Evolutionary conservation across 2,888 invertebrate genomes (phyloP), one percentile per base, ranked within the genome.

Genomic region (Junonia oenone): DNA sequence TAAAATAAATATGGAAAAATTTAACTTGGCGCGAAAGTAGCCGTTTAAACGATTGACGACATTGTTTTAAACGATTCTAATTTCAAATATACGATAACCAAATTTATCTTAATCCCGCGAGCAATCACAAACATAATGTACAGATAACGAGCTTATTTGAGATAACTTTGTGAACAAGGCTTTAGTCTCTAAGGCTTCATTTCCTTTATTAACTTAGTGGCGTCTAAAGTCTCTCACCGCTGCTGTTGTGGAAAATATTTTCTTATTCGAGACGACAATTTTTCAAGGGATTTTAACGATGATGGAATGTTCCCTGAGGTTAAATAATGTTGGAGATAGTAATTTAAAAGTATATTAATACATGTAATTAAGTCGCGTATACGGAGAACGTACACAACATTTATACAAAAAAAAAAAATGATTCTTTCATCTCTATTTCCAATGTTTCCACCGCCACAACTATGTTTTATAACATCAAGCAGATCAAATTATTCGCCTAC

Each of bases 141-240:
- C 51, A 58, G 55, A 55, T 58, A 61, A 58, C 55, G 60, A 55
- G 52, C 58, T 61, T 58, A 58, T 61, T 58, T 52, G 19, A 53
- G 58, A 61, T 58, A 61, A 58, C 58, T 58, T 58, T 58, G 58
- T 58, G 58, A 58, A 58, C 55, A 58, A 49, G 53, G 53, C 53
- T 61, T 61, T 46, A 51, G 58, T 61, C 55, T 61, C 58, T 47
- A 55, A 61, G 58, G 58, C 58, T 55, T 58, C 55, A 61, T 55
- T 61, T 61, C 55, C 61, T 61, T 58, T 58, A 58, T 61, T 58
- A 58, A 58, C 47, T 58, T 55, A 35, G 50, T 46, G 46, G 40
- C 38, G 27, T 40, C 51, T 52, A 9, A 52, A 52, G 52, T 29
- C 35, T 52, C 37, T 53, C 50, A 40, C 33, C 22, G 31, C 52